Evolutionary conservation across 37 sponge, comb jelly and placozoan species (phyloP), one percentile per base, ranked within the genome.

Genomic region (Halichondria panicea): DNA sequence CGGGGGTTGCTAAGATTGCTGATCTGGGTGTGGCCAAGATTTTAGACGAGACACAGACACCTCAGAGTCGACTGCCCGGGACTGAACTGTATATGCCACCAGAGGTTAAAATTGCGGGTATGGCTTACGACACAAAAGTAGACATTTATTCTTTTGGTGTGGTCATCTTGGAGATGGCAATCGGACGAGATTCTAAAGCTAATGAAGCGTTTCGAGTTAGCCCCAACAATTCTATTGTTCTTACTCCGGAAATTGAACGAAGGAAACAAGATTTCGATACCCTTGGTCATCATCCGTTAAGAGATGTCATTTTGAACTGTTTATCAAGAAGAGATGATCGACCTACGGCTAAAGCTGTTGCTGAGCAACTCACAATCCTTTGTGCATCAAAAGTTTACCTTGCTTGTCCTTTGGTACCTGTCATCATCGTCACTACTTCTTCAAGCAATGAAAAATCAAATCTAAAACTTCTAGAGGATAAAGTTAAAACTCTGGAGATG

Each of bases 81-180:
- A 92, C 88, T 13, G 88, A 84, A 6, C 52, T 64, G 1, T 92
- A 87, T 74, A 87, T 87, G 84, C 81, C 93, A 12, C 81, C 84
- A 15, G 93, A 92, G 48, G 80, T 79, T 43, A 68, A 61, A 24
- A 32, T 83, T 1, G 72, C 41, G 36, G 63, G 54, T 4, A 38
- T 27, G 28, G 38, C 62, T 4, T 83, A 79, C 44, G 36, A 63
- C 68, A 46, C 72, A 30, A 61, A 19, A 21, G 63, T 87, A 32
- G 93, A 93, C 68, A 44, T 88, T 0, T 93, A 87, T 50, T 76
- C 89, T 0, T 58, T 82, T 30, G 93, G 89, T 31, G 86, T 93
- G 0, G 66, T 81, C 33, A 52, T 87, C 24, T 62, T 93, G 18
- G 93, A 88, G 43, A 69, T 87, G 55, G 46, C 68, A 48, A 81